These are phyloP conservation scores for Prosapia bicincta DNA, from an alignment of 2,888 invertebrate species.

Conservation along the genomic window DNA sequence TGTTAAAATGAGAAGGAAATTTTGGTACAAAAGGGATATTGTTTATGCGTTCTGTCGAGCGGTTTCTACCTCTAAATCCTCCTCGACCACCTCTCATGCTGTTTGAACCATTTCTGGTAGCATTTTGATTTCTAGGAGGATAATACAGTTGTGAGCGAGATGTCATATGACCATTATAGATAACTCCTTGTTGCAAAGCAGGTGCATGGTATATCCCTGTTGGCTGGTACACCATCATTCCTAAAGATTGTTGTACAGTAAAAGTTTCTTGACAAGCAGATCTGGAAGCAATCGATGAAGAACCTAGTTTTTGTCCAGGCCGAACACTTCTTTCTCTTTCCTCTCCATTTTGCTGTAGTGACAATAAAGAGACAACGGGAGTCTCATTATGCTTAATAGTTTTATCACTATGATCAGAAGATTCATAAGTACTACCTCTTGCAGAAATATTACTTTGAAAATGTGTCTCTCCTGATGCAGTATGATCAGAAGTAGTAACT, in stretches of 20 bases:
- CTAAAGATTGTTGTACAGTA: background rate
- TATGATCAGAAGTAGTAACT: background rate
- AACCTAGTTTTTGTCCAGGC: background rate
- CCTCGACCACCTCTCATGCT: background rate
- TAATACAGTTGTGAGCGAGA: background rate
- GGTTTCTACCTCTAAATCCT: background rate
- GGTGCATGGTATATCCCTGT: background rate
- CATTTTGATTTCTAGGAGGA: background rate
- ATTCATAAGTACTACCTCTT: background rate
- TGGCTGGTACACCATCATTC: background rate
- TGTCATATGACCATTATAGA: background rate
- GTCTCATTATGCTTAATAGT: background rate
- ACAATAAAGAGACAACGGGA: background rate
- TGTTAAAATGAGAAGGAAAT: slow-evolving; percentile 23
- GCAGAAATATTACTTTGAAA: background rate
- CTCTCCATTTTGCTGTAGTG: background rate
- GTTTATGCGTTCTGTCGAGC: background rate
- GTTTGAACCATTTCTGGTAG: background rate
- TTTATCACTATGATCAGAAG: background rate
- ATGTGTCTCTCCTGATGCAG: background rate
- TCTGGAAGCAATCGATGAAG: background rate
- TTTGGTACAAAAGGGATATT: slow-evolving; percentile 23
- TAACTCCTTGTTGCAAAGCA: background rate
- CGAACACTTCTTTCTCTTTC: background rate
- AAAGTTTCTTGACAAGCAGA: background rate